Conservation (phyloP, 2,113 vertebrate species). For the Xerus inauris region DNA sequence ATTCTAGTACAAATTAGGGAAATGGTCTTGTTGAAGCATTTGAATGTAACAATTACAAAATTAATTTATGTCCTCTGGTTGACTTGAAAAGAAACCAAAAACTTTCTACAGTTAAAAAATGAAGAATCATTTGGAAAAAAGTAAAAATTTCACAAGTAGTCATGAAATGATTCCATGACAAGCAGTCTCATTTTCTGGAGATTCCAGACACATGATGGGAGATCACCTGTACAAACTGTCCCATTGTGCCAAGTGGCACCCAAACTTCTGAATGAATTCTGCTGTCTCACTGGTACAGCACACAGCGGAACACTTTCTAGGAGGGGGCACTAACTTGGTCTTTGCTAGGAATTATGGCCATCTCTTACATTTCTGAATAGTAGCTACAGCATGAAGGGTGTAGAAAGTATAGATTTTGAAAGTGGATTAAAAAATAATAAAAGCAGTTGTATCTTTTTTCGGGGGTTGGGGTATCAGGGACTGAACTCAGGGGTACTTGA, state of each 20-base stretch:
- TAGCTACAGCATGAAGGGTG: background rate
- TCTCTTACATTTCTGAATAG: background rate
- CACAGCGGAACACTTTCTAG: background rate
- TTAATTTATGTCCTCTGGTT: background rate
- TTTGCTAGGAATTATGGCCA: background rate
- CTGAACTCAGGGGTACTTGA: too few species aligned
- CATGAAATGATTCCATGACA: background rate
- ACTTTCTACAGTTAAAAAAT: conserved; percentile 7
- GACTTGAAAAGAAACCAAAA: background rate
- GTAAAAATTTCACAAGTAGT: background rate
- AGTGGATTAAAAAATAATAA: background rate
- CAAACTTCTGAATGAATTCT: background rate
- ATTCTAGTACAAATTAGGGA: background rate
- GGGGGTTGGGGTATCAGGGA: too few species aligned
- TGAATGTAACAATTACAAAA: background rate
- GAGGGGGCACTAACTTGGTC: background rate
- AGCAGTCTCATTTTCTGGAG: background rate
- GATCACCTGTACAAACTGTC: too few species aligned
- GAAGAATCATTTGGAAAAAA: background rate
- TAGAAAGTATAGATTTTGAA: background rate
- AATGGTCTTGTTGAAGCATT: background rate
- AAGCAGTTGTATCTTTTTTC: background rate
- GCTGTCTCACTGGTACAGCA: background rate
- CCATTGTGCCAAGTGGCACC: background rate
- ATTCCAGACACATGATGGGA: background rate